These are phyloP conservation scores for Girardinus metallicus DNA, from an alignment of 2,797 vertebrate species.

Conservation along the genomic window DNA sequence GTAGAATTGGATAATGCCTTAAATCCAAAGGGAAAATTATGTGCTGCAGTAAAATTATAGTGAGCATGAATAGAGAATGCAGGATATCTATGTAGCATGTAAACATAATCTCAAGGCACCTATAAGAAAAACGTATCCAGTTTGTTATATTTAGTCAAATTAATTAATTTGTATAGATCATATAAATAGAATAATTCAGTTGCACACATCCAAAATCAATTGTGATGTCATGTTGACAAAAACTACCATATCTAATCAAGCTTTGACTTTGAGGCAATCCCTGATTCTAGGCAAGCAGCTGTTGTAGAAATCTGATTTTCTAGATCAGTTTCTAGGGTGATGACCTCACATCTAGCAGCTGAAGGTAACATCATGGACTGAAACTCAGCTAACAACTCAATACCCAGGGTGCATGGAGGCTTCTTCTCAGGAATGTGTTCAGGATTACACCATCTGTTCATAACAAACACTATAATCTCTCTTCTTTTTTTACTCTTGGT, in stretches of 20 bases:
- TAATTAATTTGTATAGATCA: background rate
- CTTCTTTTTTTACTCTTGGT: background rate
- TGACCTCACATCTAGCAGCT: background rate
- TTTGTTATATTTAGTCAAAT: background rate
- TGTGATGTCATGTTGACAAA: background rate
- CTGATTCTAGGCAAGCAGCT: background rate
- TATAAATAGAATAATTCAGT: background rate
- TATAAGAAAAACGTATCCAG: background rate
- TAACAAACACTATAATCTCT: constrained; percentile 8
- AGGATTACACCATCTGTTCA: constrained; percentile 9
- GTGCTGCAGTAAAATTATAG: background rate
- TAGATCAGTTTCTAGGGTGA: background rate
- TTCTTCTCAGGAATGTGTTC: constrained; percentile 1
- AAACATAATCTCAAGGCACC: background rate
- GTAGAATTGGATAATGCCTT: background rate
- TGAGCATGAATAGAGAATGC: background rate
- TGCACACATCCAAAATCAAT: background rate
- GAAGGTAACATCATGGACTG: background rate
- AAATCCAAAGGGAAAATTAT: background rate
- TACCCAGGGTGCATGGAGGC: background rate
- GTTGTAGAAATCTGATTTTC: background rate
- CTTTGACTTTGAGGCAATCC: background rate
- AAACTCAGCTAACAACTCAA: constrained; percentile 7
- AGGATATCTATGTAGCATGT: background rate
- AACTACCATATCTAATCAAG: background rate